Base-by-base conservation (phyloP, 2,797 vertebrate species). In the Craterocephalus amniculus region DNA sequence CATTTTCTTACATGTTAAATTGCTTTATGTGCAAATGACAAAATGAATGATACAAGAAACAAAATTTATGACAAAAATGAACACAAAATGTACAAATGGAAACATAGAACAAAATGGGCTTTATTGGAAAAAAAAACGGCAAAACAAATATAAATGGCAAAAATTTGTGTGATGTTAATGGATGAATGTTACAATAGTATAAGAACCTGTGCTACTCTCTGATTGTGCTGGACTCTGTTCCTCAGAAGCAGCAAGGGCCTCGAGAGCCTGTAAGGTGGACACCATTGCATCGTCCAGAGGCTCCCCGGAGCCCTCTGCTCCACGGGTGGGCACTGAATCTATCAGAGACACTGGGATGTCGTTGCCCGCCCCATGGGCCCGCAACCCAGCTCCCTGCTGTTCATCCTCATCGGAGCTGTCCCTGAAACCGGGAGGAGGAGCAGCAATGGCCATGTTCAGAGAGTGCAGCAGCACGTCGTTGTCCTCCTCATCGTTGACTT, bases 381-480 rank as follows among this genome's bases (percentile, higher is more conserved):
- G 63, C 54, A 32, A 78, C 58, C 87, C 70, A 1, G 88, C 76
- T 13, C 91, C 93, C 74, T 95, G 96, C 88, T 96, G 95, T 90
- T 99, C 98, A 60, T 99, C 98, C 88, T 99, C 98, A 57, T 99
- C 98, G 0, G 97, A 99, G 86, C 98, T 99, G 91, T 99, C 98
- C 91, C 98, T 95, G 90, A 99, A 99, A 67, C 97, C 98, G 4
- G 97, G 97, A 13, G 98, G 98, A 35, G 98, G 98, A 63, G 98
- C 98, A 43, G 98, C 98, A 31, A 99, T 99, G 85, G 98, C 98
- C 94, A 99, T 93, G 91, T 99, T 99, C 78, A 99, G 93, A 6
- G 97, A 98, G 83, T 97, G 96, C 84, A 99, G 91, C 43, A 99
- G 93, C 59, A 98, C 96, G 72, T 99, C 97, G 51, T 95, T 97